phyloP scores from a whole-genome alignment of 2,113 vertebrate species.

The Serilophus lunatus region DNA sequence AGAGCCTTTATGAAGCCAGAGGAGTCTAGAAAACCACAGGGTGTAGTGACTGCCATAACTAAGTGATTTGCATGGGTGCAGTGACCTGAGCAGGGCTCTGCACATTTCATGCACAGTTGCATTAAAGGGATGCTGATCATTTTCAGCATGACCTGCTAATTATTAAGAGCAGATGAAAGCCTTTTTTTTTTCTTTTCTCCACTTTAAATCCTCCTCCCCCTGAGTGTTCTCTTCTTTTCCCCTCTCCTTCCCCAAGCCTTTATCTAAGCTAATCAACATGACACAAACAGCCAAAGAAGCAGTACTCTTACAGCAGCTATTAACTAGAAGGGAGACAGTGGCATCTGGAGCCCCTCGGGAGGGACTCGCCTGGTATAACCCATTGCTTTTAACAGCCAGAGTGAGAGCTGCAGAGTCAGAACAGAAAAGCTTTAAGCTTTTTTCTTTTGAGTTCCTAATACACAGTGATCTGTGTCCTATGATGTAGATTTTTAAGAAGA shows the following conservation, averaged over 20 bases:
- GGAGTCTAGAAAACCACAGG: not conserved
- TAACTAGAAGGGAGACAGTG: not conserved
- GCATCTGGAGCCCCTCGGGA: conserved; percentile 1
- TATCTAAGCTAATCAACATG: conserved; percentile 32
- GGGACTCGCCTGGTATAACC: not conserved
- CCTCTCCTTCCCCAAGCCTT: not conserved
- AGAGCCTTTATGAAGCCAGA: not conserved
- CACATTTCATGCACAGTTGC: conserved; percentile 36
- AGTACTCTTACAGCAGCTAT: not conserved
- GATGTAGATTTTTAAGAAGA: not conserved
- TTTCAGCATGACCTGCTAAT: conserved; percentile 60
- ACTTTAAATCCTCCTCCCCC: not conserved
- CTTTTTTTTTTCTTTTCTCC: not conserved
- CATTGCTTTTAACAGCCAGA: not conserved
- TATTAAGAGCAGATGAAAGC: conserved; percentile 52
- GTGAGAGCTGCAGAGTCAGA: not conserved
- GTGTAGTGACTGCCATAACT: not conserved
- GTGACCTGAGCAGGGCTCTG: conserved; percentile 40
- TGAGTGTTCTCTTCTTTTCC: not conserved
- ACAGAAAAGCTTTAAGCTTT: not conserved
- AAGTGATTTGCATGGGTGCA: not conserved
- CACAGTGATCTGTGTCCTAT: rapidly evolving
- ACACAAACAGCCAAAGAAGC: conserved; percentile 18
- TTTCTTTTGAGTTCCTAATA: not conserved
- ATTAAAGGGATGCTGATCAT: conserved; percentile 46